Percentiles rank a stretch among this genome's conserved stretches.
These are phyloP conservation scores for Chionoecetes opilio DNA, from an alignment of 1,140 invertebrate species.

Conservation along the genomic window DNA sequence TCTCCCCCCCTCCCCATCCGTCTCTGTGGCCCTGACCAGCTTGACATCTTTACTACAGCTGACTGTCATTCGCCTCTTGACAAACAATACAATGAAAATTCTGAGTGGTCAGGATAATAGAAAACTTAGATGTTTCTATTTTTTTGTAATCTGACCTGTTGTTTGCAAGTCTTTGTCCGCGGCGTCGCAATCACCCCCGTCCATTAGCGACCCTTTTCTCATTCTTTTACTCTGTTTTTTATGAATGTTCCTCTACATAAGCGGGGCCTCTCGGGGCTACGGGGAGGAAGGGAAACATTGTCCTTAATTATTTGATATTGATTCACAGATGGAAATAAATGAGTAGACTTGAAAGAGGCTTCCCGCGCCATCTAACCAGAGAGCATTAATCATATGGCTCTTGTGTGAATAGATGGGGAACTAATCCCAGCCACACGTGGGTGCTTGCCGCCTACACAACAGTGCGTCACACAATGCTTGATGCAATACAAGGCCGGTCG, in stretches of 20 bases:
- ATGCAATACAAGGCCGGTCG: neutral
- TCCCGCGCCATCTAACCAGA: constrained; percentile 50
- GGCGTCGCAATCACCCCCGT: neutral
- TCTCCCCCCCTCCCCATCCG: neutral
- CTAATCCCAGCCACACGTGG: constrained; percentile 63
- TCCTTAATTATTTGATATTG: constrained; percentile 76
- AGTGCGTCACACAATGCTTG: neutral
- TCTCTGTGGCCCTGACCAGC: neutral
- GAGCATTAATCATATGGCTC: constrained; percentile 69
- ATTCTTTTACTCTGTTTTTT: neutral
- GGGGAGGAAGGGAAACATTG: constrained; percentile 24
- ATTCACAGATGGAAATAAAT: constrained; percentile 62
- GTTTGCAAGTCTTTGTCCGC: neutral
- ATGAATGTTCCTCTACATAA: neutral
- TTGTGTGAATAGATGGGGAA: constrained; percentile 68
- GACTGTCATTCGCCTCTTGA: neutral
- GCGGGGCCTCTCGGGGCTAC: neutral
- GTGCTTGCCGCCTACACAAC: neutral
- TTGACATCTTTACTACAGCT: neutral
- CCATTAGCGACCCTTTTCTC: neutral
- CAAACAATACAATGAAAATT: neutral
- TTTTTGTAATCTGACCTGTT: neutral
- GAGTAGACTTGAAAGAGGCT: constrained; percentile 61
- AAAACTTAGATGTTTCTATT: neutral
- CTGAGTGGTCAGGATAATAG: neutral